phyloP scores from a whole-genome alignment of 92 coral and sea anemone species.

The Micromussa lordhowensis region DNA sequence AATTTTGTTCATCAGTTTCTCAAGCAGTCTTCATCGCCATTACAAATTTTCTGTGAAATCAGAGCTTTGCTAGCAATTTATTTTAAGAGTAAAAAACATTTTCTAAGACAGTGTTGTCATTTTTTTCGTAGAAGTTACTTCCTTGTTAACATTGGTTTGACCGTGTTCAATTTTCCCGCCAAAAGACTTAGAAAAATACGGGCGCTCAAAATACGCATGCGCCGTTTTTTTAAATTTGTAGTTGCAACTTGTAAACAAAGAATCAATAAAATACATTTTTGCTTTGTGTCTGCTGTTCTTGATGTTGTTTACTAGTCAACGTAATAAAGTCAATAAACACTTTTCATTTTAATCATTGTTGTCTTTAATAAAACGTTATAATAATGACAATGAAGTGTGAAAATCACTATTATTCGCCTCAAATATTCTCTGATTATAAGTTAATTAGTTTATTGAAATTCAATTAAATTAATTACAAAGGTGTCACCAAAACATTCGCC shows the following conservation, averaged over 20 bases:
- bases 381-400: background rate
- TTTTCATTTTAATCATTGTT: background rate
- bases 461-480: background rate
- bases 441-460: conserved; percentile 1
- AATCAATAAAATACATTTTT: no score
- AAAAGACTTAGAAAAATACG: conserved; percentile 11
- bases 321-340: background rate
- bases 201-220: conserved; percentile 26
- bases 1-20: no score
- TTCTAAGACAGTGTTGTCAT: background rate
- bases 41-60: no score
- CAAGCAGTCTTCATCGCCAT: no score
- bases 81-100: no score
- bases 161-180: background rate
- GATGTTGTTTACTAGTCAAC: no score
- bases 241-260: no score
- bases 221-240: background rate
- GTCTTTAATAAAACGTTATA: no score
- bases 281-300: background rate
- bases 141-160: background rate
- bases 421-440: background rate
- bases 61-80: no score
- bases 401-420: background rate
- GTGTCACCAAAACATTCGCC: background rate
- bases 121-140: background rate